These are phyloP conservation scores for Lagodon rhomboides DNA, from an alignment of 2,797 vertebrate species.

Conservation along the genomic window DNA sequence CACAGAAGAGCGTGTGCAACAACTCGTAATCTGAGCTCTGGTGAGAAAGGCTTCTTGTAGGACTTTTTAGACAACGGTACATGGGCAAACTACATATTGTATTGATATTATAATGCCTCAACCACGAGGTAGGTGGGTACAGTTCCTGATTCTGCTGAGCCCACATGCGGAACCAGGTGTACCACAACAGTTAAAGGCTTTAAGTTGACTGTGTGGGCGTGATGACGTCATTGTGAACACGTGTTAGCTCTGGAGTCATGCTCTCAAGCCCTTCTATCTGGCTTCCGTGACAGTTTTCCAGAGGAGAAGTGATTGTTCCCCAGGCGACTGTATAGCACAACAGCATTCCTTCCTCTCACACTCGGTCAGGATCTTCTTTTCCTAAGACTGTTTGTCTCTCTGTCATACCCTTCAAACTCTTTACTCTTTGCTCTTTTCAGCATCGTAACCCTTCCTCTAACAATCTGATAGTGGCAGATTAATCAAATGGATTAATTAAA, in stretches of 20 bases:
- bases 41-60: conserved; percentile 30
- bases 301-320: conserved; percentile 77
- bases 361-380: conserved; percentile 55
- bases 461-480: not conserved
- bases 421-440: not conserved
- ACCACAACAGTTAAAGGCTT: conserved; percentile 38
- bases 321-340: conserved; percentile 80
- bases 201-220: conserved; percentile 23
- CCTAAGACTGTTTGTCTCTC: conserved; percentile 39
- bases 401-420: conserved; percentile 34
- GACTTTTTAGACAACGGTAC: not conserved
- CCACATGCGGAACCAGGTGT: conserved; percentile 42
- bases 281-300: conserved; percentile 79
- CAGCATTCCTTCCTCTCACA: conserved; percentile 83
- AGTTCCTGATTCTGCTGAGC: conserved; percentile 9
- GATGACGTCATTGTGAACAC: conserved; percentile 56
- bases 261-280: conserved; percentile 64
- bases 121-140: not conserved
- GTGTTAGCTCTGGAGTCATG: conserved; percentile 49
- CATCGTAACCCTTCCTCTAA: conserved; percentile 5
- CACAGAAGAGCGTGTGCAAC: conserved; percentile 38
- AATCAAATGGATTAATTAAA: conserved; percentile 1
- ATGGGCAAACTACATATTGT: not conserved
- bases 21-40: conserved; percentile 42
- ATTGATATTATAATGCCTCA: not conserved